Evolutionary conservation across 2,797 vertebrate species (phyloP).

Genomic region (Amniataba percoides): DNA sequence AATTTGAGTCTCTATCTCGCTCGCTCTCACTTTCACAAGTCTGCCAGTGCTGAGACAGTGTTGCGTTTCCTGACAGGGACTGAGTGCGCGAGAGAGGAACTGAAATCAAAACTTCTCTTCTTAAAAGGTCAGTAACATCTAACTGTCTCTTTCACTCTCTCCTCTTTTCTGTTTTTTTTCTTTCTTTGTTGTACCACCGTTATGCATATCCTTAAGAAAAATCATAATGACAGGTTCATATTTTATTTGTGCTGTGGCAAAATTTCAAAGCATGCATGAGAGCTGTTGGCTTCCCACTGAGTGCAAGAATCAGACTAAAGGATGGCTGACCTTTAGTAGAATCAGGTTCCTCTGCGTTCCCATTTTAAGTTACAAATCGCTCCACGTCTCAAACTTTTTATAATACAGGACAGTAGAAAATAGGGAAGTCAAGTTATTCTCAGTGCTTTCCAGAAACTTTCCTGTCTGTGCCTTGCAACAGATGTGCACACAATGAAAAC

Average conservation of each 20-base stretch:
- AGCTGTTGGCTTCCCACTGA: conserved; percentile 40
- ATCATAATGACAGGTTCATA: conserved; percentile 53
- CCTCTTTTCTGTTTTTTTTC: conserved; percentile 22
- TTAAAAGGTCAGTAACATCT: conserved; percentile 86
- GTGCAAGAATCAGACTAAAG: conserved; percentile 50
- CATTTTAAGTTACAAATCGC: conserved; percentile 35
- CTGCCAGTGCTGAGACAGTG: conserved; percentile 76
- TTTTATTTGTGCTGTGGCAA: conserved; percentile 48
- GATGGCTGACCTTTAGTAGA: conserved; percentile 64
- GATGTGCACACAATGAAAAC: conserved; percentile 57
- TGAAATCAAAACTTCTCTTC: conserved; percentile 80
- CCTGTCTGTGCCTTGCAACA: conserved; percentile 55
- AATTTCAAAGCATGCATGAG: conserved; percentile 39
- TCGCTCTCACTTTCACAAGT: conserved; percentile 85
- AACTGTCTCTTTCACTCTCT: conserved; percentile 47
- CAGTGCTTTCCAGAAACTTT: conserved; percentile 44
- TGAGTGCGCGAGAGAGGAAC: conserved; percentile 72
- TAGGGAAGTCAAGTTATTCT: conserved; percentile 20
- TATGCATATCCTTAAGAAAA: conserved; percentile 34
- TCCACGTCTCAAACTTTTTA: conserved; percentile 28
- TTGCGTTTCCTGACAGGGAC: conserved; percentile 82
- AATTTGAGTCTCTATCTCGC: conserved; percentile 75
- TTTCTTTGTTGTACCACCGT: not conserved
- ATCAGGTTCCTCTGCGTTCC: conserved; percentile 32
- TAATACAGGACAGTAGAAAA: conserved; percentile 4